phyloP scores from a whole-genome alignment of 2,797 vertebrate species.

The Loriculus beryllinus region DNA sequence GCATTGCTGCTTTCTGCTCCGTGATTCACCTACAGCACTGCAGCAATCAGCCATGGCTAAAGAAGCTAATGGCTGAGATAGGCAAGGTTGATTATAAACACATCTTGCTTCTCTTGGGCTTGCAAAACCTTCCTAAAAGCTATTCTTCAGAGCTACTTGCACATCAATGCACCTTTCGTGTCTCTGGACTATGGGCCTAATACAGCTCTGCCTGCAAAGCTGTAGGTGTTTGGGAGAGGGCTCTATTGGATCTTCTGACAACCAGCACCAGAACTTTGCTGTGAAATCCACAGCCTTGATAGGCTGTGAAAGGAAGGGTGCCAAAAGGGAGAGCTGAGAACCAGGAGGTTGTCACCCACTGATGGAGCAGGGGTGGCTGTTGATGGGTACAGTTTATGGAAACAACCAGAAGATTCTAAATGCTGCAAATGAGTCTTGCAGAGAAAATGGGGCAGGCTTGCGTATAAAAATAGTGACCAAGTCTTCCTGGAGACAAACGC shows the following conservation, averaged over 20 bases:
- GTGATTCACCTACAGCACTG: neutral
- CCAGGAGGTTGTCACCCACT: neutral
- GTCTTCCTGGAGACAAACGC: constrained; percentile 25
- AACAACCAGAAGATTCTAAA: neutral
- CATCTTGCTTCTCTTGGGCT: neutral
- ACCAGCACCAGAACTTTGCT: neutral
- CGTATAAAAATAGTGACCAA: constrained; percentile 45
- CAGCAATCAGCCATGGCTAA: neutral
- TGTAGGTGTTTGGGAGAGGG: neutral
- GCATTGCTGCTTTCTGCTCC: neutral
- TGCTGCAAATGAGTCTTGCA: neutral
- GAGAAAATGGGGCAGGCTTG: constrained; percentile 25
- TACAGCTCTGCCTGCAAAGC: neutral
- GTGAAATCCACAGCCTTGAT: neutral
- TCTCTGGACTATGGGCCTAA: neutral
- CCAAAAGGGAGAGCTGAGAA: neutral
- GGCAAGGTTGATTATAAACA: neutral
- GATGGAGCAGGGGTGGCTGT: neutral
- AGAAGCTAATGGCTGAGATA: neutral
- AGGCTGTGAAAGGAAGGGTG: neutral
- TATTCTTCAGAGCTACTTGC: neutral
- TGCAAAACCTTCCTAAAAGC: neutral
- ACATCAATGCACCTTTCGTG: neutral
- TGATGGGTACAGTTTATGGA: neutral
- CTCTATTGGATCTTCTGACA: neutral